These are phyloP conservation scores for Drosophila virilis DNA, from an alignment of 1,140 invertebrate genomes.

Conservation along the genomic window DNA sequence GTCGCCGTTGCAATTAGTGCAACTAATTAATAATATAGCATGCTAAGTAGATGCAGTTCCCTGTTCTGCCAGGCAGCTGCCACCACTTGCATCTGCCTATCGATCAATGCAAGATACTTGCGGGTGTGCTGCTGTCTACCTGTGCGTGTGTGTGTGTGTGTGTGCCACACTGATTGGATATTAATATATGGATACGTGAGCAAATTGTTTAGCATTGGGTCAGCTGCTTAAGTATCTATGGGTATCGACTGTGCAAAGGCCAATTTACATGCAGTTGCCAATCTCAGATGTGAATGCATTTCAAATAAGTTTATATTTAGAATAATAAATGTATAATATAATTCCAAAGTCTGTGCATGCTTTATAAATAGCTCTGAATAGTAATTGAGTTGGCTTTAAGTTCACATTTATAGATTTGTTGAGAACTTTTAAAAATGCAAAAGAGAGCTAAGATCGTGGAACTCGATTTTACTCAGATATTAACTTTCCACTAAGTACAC, in stretches of 20 bases:
- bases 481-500: too few relatives aligned
- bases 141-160: background rate
- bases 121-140: background rate
- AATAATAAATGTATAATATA: conserved; percentile 1
- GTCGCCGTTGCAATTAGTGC: conserved; percentile 41
- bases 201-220: conserved; percentile 6
- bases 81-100: conserved; percentile 12
- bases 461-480: too few relatives aligned
- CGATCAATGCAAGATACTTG: conserved; percentile 10
- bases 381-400: background rate
- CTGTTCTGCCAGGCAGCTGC: background rate
- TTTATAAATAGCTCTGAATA: background rate
- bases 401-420: too few relatives aligned
- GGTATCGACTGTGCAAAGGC: background rate
- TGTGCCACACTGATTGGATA: conserved; percentile 11
- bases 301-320: background rate
- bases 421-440: too few relatives aligned
- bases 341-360: background rate
- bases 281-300: background rate
- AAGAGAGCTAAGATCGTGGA: too few relatives aligned
- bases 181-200: conserved; percentile 3
- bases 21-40: conserved; percentile 52
- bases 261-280: conserved; percentile 2
- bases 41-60: conserved; percentile 20
- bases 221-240: conserved; percentile 2